Percentiles rank a stretch among this genome's conserved stretches.
phyloP scores from a whole-genome alignment of 2,888 invertebrate species.

The Chironomus riparius region DNA sequence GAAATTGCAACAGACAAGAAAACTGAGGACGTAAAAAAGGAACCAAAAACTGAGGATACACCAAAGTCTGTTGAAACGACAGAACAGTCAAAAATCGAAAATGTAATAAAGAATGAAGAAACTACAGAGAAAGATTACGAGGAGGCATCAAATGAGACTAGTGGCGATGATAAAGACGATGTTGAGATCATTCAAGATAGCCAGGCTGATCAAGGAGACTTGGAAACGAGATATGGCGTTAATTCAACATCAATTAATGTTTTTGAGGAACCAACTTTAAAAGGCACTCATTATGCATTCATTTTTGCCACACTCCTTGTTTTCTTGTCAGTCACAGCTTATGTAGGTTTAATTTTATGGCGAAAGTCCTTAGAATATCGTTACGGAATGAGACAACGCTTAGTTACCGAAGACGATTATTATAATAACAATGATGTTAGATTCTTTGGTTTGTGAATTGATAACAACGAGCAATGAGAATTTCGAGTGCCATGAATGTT shows the following conservation, averaged over 20 bases:
- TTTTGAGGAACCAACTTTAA: constrained; percentile 27
- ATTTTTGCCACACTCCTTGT: constrained; percentile 28
- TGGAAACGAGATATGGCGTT: constrained; percentile 29
- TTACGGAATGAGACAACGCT: constrained; percentile 29
- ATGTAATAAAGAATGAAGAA: not conserved
- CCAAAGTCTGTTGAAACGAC: not conserved
- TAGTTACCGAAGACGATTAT: constrained; percentile 30
- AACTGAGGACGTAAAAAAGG: not conserved
- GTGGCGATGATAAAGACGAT: constrained; percentile 26
- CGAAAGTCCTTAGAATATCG: constrained; percentile 12
- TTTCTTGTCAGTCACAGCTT: constrained; percentile 24
- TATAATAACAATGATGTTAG: constrained; percentile 29
- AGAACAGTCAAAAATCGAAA: no score
- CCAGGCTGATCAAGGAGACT: constrained; percentile 22
- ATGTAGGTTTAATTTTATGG: constrained; percentile 25
- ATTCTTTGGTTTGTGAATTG: constrained; percentile 28
- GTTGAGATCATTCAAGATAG: constrained; percentile 30
- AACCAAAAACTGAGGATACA: no score
- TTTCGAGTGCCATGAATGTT: constrained; percentile 5
- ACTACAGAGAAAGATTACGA: constrained; percentile 16
- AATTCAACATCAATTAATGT: not conserved
- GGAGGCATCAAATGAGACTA: not conserved
- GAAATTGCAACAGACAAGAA: not conserved
- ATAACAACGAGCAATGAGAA: not conserved
- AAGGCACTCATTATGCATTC: constrained; percentile 28